Base-by-base conservation (phyloP, 2,888 invertebrate genomes). In the Sycophila texana region DNA sequence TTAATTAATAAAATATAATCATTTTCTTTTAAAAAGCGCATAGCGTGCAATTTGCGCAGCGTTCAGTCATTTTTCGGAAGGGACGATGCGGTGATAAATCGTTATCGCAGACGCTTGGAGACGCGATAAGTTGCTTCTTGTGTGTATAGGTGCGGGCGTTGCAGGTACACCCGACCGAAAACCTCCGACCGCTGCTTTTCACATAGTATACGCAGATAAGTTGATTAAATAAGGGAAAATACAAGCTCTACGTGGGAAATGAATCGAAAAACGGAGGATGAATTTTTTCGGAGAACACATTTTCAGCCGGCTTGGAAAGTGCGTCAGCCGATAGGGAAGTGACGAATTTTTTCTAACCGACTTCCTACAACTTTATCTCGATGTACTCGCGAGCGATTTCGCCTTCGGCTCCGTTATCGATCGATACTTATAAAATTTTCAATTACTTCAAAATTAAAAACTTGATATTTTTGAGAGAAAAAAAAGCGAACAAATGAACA, bases 41-140 rank as follows among this genome's bases (percentile, higher is more conserved):
- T 51, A n/a, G 18, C 18, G 49, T 65, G 71, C 71, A 77, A 12
- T 63, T 70, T 66, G 63, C 30, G 22, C 49, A 55, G 30, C 5
- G 18, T 14, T 65, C 22, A 20, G 80, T 74, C 73, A 57, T 75
- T 81, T 74, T 81, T 77, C 71, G 77, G 66, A 80, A 81, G 66
- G 79, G 77, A 65, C 67, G 67, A 74, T 61, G 68, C 63, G 30
- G 70, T 82, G 85, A 86, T 86, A 85, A 83, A 83, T 80, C 79
- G 83, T 86, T 86, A 86, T 86, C 86, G 83, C 82, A 79, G 70
- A 78, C 83, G 87, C 87, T 87, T 18, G 53, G n/a, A 53, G 77
- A 60, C 53, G 53, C 22, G 72, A 79, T 79, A 79, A 79, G 79
- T 4, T 53, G 13, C 13, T 39, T 4, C 39, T 2, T 30, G 58